Evolutionary conservation across 2,113 vertebrate species (phyloP).

Genomic region (Apistogramma diplotaenia): DNA sequence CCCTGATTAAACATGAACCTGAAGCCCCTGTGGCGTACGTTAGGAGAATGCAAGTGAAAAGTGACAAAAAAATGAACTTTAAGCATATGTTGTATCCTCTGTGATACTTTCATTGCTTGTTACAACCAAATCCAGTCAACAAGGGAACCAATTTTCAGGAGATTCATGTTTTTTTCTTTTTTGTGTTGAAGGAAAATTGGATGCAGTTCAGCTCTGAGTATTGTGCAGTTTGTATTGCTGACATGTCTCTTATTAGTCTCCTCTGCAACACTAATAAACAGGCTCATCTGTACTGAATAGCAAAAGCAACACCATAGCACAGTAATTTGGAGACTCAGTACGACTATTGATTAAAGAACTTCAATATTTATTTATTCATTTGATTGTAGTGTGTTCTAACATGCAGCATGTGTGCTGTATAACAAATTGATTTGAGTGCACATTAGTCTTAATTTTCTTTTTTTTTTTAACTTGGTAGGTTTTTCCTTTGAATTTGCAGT

Average conservation of each 20-base stretch:
- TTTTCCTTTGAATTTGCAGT: background rate
- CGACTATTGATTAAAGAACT: background rate
- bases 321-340: background rate
- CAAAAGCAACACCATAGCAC: background rate
- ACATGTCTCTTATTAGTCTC: background rate
- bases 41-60: background rate
- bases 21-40: background rate
- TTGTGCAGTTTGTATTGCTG: background rate
- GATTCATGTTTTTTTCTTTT: background rate
- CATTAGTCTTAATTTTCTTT: background rate
- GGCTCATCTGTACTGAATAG: background rate
- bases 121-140: background rate
- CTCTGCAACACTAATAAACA: background rate
- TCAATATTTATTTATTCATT: background rate
- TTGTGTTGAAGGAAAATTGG: background rate
- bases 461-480: background rate
- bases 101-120: background rate
- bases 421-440: background rate
- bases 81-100: background rate
- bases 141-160: background rate
- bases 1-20: background rate
- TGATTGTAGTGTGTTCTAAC: too few relatives aligned
- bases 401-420: background rate
- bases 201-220: background rate
- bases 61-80: background rate